Conservation (phyloP, 2,888 invertebrate species). For the Agonum fuliginosum region DNA sequence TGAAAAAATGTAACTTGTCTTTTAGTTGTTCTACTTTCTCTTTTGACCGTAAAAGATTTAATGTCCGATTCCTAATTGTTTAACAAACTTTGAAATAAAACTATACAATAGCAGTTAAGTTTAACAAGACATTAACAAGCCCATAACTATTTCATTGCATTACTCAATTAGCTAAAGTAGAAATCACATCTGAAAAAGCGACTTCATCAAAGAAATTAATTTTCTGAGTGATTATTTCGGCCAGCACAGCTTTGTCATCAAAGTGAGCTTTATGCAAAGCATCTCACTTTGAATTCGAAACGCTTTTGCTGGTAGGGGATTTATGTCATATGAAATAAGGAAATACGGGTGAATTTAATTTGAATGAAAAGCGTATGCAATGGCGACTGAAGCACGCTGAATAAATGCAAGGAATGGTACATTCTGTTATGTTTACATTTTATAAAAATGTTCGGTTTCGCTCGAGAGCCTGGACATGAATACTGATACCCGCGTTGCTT, state of each 20-base stretch:
- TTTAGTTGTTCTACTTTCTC: no score
- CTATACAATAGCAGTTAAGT: no score
- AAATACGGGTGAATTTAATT: conserved; percentile 46
- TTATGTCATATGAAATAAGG: conserved; percentile 34
- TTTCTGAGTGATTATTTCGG: not conserved
- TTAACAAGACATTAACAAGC: no score
- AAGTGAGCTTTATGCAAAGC: conserved; percentile 31
- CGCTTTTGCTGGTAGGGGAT: conserved; percentile 15
- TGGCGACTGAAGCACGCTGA: conserved; percentile 20
- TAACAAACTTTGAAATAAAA: no score
- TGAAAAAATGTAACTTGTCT: no score
- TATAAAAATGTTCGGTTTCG: conserved; percentile 27
- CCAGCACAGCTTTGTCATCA: not conserved
- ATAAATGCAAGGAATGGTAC: conserved; percentile 3
- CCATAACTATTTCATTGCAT: no score
- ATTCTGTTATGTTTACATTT: conserved; percentile 27
- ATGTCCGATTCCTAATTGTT: no score
- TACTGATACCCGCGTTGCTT: conserved; percentile 25
- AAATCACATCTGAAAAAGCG: no score
- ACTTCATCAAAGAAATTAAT: no score
- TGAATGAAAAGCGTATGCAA: conserved; percentile 7
- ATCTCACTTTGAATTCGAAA: conserved; percentile 41
- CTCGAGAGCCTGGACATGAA: conserved; percentile 29
- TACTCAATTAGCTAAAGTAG: no score
- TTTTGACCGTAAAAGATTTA: no score